These are phyloP conservation scores for Aproaerema taeniolella DNA, from an alignment of 2,888 invertebrate species.

Conservation along the genomic window DNA sequence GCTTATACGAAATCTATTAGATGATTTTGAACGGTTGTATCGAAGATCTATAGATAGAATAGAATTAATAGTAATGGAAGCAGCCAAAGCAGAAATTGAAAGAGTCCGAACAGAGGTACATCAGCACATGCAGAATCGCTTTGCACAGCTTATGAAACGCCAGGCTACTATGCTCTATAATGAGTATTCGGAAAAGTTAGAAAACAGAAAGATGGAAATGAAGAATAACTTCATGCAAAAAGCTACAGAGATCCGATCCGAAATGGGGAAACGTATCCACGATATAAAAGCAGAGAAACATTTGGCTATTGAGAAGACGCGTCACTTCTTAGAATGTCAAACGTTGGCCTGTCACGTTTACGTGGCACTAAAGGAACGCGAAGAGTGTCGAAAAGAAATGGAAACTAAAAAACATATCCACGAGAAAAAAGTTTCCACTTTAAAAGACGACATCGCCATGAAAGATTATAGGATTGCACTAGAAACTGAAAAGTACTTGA, in stretches of 20 bases:
- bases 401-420: slow-evolving; percentile 37
- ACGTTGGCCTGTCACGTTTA: slow-evolving; percentile 64
- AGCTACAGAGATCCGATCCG: slow-evolving; percentile 31
- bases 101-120: slow-evolving; percentile 32
- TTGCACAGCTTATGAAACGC: slow-evolving; percentile 35
- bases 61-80: slow-evolving; percentile 43
- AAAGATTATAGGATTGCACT: slow-evolving; percentile 46
- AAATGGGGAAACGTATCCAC: slow-evolving; percentile 37
- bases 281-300: slow-evolving; percentile 61
- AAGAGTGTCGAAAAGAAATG: slow-evolving; percentile 44
- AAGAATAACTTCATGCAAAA: slow-evolving; percentile 43
- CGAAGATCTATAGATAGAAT: slow-evolving; percentile 42
- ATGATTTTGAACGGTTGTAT: slow-evolving; percentile 45
- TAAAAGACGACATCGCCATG: slow-evolving; percentile 36
- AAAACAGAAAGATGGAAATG: slow-evolving; percentile 34
- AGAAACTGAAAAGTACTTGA: slow-evolving; percentile 40
- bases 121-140: slow-evolving; percentile 39
- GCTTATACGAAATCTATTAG: slow-evolving; percentile 38
- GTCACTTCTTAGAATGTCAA: slow-evolving; percentile 48
- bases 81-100: slow-evolving; percentile 43
- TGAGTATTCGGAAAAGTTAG: slow-evolving; percentile 37
- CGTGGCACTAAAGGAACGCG: slow-evolving; percentile 57
- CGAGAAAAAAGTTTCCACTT: slow-evolving; percentile 39
- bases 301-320: slow-evolving; percentile 48
- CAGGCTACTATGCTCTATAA: slow-evolving; percentile 51